These are phyloP conservation scores for Aphrophora alni DNA, from an alignment of 2,888 invertebrate genomes.

Conservation along the genomic window DNA sequence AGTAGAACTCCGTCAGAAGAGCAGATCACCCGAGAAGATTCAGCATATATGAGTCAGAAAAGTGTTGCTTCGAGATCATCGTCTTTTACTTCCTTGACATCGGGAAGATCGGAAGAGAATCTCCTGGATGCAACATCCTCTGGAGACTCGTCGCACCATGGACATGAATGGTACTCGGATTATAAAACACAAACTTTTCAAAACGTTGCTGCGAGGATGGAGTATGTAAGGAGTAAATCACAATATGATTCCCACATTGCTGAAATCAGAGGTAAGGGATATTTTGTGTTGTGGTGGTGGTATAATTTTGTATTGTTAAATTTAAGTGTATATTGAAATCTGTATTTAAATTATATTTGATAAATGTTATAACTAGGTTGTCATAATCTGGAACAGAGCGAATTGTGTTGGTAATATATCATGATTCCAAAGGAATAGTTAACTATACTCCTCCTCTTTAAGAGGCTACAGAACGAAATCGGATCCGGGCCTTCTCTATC, in stretches of 20 bases:
- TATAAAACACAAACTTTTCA: slow-evolving; percentile 61
- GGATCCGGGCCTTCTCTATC: too few species aligned
- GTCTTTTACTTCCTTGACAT: slow-evolving; percentile 59
- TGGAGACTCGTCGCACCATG: slow-evolving; percentile 60
- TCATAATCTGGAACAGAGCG: too few species aligned
- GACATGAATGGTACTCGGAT: slow-evolving; percentile 66
- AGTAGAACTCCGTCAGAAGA: slow-evolving; percentile 66
- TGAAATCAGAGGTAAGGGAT: slow-evolving; percentile 76
- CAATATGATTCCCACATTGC: slow-evolving; percentile 88
- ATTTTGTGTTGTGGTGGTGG: not conserved
- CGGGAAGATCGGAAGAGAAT: slow-evolving; percentile 60
- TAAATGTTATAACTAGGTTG: too few species aligned
- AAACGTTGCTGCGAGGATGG: slow-evolving; percentile 21
- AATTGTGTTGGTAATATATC: too few species aligned
- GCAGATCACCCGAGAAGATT: slow-evolving; percentile 60
- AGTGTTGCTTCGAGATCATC: slow-evolving; percentile 60
- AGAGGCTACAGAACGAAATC: too few species aligned
- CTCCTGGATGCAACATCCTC: slow-evolving; percentile 48
- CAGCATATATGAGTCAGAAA: slow-evolving; percentile 64
- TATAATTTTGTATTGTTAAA: not conserved
- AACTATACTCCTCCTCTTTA: too few species aligned
- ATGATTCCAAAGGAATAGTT: too few species aligned
- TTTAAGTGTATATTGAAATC: too few species aligned
- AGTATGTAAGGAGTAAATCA: slow-evolving; percentile 75
- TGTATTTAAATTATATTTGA: too few species aligned